A percentile compares a stretch with the other conserved stretches of the same genome.
These are phyloP conservation scores for Spea multiplicata DNA, from an alignment of 2,113 vertebrate genomes.

Conservation along the genomic window DNA sequence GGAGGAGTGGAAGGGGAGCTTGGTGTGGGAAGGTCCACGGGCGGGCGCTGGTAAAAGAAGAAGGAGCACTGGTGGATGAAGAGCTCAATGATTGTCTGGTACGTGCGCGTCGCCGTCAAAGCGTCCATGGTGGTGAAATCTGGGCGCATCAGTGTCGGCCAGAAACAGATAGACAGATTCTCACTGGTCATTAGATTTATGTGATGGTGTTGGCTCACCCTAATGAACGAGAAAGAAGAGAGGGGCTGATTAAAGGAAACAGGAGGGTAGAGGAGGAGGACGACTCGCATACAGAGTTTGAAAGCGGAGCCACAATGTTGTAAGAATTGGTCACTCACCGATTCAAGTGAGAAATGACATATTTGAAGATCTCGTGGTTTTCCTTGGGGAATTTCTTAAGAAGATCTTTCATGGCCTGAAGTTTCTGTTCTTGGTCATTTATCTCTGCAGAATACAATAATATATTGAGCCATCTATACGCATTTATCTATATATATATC, in stretches of 20 bases:
- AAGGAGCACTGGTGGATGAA: slow-evolving; percentile 92
- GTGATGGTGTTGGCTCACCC: slow-evolving; percentile 87
- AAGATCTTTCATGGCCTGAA: slow-evolving; percentile 86
- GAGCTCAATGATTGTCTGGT: slow-evolving; percentile 96
- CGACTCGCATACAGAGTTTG: background rate
- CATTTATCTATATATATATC: no score
- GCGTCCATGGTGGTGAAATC: slow-evolving; percentile 96
- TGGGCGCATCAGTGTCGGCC: slow-evolving; percentile 90
- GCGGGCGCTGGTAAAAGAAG: slow-evolving; percentile 88
- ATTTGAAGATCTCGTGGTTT: slow-evolving; percentile 96
- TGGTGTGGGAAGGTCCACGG: slow-evolving; percentile 70
- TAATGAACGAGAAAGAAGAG: slow-evolving; percentile 50
- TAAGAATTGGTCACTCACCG: slow-evolving; percentile 67
- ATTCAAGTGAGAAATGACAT: slow-evolving; percentile 88
- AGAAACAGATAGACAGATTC: slow-evolving; percentile 96
- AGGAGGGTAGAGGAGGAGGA: background rate
- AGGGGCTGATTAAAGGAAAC: background rate
- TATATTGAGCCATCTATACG: no score
- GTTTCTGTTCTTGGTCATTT: slow-evolving; percentile 86
- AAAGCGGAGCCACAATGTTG: background rate
- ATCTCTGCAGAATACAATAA: slow-evolving; percentile 68
- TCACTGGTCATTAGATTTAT: slow-evolving; percentile 93
- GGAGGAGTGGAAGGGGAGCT: slow-evolving; percentile 70
- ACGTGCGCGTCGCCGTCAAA: slow-evolving; percentile 86
- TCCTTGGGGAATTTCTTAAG: slow-evolving; percentile 87